Conservation (phyloP, 2,113 vertebrate genomes). For the Triplophysa rosa region DNA sequence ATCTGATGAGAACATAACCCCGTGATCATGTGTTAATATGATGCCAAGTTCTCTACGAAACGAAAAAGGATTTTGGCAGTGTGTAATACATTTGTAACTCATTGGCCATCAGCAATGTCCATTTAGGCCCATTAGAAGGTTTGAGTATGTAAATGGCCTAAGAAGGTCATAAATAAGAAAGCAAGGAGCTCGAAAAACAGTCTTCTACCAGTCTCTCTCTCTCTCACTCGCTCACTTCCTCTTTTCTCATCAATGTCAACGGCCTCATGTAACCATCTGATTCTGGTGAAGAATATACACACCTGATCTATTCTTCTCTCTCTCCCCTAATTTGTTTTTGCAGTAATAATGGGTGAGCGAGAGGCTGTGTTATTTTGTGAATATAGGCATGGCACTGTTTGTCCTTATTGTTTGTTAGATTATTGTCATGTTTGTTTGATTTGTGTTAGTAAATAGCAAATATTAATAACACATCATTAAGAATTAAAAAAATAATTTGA, state of each 20-base stretch:
- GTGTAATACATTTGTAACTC: conserved; percentile 8
- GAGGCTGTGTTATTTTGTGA: too few species aligned
- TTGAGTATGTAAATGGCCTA: conserved; percentile 39
- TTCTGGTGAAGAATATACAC: neutral
- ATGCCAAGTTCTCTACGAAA: neutral
- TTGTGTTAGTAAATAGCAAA: too few species aligned
- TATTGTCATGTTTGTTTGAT: too few species aligned
- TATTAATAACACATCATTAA: too few species aligned
- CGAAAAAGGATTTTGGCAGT: neutral
- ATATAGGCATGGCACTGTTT: neutral
- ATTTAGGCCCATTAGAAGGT: conserved; percentile 47
- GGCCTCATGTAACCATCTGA: conserved; percentile 1
- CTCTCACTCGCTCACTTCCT: neutral
- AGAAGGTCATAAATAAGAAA: conserved; percentile 56
- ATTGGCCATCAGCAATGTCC: conserved; percentile 46
- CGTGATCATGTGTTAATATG: neutral
- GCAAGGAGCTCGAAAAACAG: conserved; percentile 26
- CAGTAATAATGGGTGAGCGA: too few species aligned
- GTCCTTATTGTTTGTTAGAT: neutral
- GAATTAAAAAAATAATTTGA: too few species aligned
- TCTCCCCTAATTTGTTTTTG: too few species aligned
- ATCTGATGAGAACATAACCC: neutral
- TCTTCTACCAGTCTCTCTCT: neutral
- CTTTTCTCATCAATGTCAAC: neutral
- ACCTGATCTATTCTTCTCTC: neutral